Conservation (phyloP, 2,113 vertebrate species). For the Rhodinocichla rosea region DNA sequence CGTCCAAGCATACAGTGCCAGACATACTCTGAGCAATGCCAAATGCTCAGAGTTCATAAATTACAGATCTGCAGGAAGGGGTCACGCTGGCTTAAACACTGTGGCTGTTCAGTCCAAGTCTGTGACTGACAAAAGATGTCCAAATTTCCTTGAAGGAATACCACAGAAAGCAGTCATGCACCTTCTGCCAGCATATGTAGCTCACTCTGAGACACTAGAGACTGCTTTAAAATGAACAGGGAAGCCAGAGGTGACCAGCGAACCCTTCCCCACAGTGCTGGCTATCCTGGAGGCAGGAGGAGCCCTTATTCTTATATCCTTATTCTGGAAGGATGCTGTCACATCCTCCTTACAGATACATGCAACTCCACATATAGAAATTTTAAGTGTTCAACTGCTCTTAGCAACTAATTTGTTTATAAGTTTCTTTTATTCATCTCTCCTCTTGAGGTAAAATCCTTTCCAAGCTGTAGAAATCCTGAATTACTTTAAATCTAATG, state of each 20-base stretch:
- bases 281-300: not conserved
- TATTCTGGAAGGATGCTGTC: not conserved
- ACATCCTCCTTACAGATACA: not conserved
- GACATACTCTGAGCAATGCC: not conserved
- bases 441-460: not conserved
- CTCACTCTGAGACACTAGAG: not conserved
- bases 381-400: rapidly evolving
- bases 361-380: not conserved
- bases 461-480: not conserved
- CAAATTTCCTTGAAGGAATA: not conserved
- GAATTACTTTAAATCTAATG: not conserved
- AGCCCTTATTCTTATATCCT: not conserved
- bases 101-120: not conserved
- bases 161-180: not conserved
- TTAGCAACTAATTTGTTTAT: not conserved
- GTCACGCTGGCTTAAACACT: not conserved
- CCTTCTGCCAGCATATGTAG: not conserved
- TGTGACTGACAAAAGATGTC: not conserved
- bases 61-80: not conserved
- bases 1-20: not conserved
- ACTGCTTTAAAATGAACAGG: not conserved
- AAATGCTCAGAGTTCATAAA: not conserved
- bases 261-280: not conserved
- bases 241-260: not conserved
- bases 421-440: not conserved